Evolutionary conservation across 2,888 invertebrate species (phyloP), one percentile per base, ranked within the genome.

Genomic region (Drosophila mimetica): DNA sequence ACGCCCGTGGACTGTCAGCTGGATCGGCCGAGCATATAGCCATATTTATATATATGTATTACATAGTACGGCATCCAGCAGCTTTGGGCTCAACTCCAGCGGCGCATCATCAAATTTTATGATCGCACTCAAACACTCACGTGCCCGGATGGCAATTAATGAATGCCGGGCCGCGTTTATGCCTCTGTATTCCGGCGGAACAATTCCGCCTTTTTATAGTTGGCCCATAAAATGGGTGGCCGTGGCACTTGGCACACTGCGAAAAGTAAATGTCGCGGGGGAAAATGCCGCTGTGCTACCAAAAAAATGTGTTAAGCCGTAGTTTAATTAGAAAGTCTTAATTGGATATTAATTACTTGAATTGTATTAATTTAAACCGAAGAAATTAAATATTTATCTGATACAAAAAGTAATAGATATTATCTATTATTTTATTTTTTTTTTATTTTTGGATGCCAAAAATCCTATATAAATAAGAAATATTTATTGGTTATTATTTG

Each of bases 51-150:
- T 25, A 22, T 22, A 22, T 22, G 6, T 6, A 22, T 22, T 25
- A 13, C n/a, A 7, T n/a, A 6, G 53, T 8, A n/a, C 14, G 34
- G 55, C 55, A 18, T 25, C 25, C 51, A 51, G 51, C n/a, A 22
- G 54, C 22, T 36, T 36, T 36, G 13, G 51, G 25, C 18, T 36
- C 5, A 2, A 36, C 42, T 44, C 42, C 50, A 18, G 37, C 51
- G n/a, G 77, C 69, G 71, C 30, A 46, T 75, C 84, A 81, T 81
- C 71, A 71, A 81, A 63, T 85, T 80, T 81, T 63, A 80, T 70
- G 79, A 50, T 74, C 66, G 46, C 71, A 84, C 82, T 81, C 76
- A 81, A 79, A 71, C 74, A 57, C 54, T 70, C 60, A 61, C 46
- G 50, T 58, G 51, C 58, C 44, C 57, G 61, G 42, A 71, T 61